Evolutionary conservation across 2,113 vertebrate genomes (phyloP).

Genomic region (Rhadina sibilatrix): DNA sequence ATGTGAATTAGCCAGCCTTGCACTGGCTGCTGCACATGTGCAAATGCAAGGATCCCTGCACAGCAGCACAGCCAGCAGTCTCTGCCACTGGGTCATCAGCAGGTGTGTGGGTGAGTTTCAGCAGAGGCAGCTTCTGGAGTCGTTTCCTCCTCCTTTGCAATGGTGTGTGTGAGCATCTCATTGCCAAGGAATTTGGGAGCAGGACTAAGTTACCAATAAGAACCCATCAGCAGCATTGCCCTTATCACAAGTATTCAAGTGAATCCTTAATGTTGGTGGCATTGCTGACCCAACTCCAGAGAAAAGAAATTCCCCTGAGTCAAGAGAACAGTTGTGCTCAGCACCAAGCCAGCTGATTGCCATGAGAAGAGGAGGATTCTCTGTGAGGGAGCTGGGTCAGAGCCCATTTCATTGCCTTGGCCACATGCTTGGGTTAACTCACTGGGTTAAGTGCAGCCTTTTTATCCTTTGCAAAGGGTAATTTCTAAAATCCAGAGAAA

Average conservation of each 20-base stretch:
- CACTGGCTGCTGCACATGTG: background rate
- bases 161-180: background rate
- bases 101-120: background rate
- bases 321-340: background rate
- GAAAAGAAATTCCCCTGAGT: background rate
- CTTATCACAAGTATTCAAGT: background rate
- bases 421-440: background rate
- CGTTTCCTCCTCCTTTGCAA: background rate
- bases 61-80: background rate
- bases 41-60: accelerated
- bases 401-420: background rate
- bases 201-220: background rate
- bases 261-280: background rate
- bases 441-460: background rate
- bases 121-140: background rate
- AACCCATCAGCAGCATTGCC: background rate
- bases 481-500: background rate
- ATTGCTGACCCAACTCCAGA: background rate
- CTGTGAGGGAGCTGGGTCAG: background rate
- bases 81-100: background rate
- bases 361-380: background rate
- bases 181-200: background rate
- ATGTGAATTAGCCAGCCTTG: background rate
- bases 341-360: background rate
- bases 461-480: background rate